A percentile compares a stretch with the other conserved stretches of the same genome.
Evolutionary conservation across 2,888 invertebrate genomes (phyloP).

Genomic region (Hedya salicella): DNA sequence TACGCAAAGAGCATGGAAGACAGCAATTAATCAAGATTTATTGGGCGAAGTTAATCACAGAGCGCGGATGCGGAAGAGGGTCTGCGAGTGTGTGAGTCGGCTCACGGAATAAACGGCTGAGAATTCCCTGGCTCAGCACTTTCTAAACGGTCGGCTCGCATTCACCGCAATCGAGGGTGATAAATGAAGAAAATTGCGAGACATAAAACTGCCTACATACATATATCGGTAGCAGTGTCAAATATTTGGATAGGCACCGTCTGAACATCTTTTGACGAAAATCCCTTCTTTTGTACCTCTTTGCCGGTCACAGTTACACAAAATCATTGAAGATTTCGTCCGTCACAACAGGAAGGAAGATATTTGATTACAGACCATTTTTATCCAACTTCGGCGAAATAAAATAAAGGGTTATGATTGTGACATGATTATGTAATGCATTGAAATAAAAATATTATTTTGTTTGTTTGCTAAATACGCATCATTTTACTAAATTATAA

Average conservation of each 20-base stretch:
- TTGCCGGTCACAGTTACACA: background rate
- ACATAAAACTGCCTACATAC: background rate
- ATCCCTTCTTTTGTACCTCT: background rate
- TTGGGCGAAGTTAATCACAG: conserved; percentile 59
- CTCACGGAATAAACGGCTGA: conserved; percentile 11
- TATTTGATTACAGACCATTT: too few relatives aligned
- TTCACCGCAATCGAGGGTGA: conserved; percentile 3
- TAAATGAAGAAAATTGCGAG: conserved; percentile 15
- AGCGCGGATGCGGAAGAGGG: conserved; percentile 46
- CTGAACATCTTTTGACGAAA: background rate
- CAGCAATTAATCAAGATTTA: conserved; percentile 70
- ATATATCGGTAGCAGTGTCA: background rate
- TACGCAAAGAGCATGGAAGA: conserved; percentile 46
- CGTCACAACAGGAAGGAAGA: too few relatives aligned
- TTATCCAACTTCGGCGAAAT: too few relatives aligned
- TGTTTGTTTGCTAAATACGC: too few relatives aligned
- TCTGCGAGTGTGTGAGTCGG: conserved; percentile 14
- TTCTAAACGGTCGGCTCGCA: conserved; percentile 13
- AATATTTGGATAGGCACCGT: background rate
- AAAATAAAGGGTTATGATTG: too few relatives aligned
- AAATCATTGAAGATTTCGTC: too few relatives aligned
- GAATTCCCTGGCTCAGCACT: conserved; percentile 12
- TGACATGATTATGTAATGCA: too few relatives aligned
- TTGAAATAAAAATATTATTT: too few relatives aligned
- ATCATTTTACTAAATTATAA: too few relatives aligned